These are phyloP conservation scores for Manduca sexta DNA, from an alignment of 1,140 invertebrate species.

Conservation along the genomic window DNA sequence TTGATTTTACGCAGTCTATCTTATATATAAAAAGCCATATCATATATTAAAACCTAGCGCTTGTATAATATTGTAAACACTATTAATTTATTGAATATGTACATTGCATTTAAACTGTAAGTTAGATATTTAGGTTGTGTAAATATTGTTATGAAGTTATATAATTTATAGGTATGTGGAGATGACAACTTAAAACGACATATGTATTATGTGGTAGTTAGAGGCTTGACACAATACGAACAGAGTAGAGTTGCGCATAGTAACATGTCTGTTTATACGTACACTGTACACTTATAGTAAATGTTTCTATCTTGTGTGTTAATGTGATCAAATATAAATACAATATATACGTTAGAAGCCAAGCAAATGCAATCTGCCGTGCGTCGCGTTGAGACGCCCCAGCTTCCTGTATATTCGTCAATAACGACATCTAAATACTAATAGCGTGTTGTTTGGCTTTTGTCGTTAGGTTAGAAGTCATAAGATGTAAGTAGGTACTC, in stretches of 20 bases:
- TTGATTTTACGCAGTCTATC: slow-evolving; percentile 42
- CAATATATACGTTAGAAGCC: not conserved
- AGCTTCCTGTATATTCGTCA: slow-evolving; percentile 6
- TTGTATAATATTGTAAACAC: slow-evolving; percentile 70
- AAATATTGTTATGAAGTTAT: slow-evolving; percentile 73
- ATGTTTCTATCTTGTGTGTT: slow-evolving; percentile 62
- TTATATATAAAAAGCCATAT: slow-evolving; percentile 66
- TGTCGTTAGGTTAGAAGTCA: slow-evolving; percentile 64
- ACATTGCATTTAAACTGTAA: slow-evolving; percentile 68
- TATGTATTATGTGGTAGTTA: slow-evolving; percentile 62
- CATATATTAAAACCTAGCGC: slow-evolving; percentile 64
- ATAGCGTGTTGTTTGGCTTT: slow-evolving; percentile 54
- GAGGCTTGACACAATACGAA: slow-evolving; percentile 55
- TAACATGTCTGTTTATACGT: slow-evolving; percentile 48
- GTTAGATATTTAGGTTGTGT: slow-evolving; percentile 70
- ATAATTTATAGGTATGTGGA: slow-evolving; percentile 70
- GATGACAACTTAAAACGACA: slow-evolving; percentile 40
- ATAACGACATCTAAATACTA: slow-evolving; percentile 1
- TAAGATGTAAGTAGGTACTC: slow-evolving; percentile 46
- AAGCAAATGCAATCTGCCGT: not conserved
- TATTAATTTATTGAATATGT: slow-evolving; percentile 66
- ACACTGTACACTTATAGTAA: slow-evolving; percentile 40
- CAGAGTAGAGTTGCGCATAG: slow-evolving; percentile 56
- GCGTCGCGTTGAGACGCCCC: not conserved
- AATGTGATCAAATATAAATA: slow-evolving; percentile 26